Percentiles rank a stretch among this genome's conserved stretches.
Conservation (phyloP, 2,797 vertebrate species). For the Lagocephalus sceleratus region DNA sequence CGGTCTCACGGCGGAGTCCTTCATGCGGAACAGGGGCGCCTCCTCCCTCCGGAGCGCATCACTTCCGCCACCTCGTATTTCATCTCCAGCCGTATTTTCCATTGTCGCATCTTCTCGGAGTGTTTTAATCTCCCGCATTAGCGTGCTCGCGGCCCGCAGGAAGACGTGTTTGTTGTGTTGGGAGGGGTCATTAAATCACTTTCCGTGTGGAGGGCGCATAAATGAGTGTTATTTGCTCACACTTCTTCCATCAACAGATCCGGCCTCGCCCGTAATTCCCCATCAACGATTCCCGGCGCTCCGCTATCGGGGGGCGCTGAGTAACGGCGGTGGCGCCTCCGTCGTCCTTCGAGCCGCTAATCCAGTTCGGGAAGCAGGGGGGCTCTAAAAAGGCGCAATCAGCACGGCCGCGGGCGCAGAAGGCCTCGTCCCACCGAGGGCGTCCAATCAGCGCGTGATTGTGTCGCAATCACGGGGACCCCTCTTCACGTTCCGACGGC, state of each 20-base stretch:
- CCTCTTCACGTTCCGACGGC: neutral
- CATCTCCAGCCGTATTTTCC: constrained; percentile 10
- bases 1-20: constrained; percentile 59
- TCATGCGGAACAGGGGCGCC: constrained; percentile 44
- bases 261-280: constrained; percentile 6
- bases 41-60: constrained; percentile 26
- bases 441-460: constrained; percentile 51
- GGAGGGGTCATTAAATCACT: too few species aligned
- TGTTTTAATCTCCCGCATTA: too few species aligned
- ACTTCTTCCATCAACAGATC: constrained; percentile 17
- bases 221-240: too few species aligned
- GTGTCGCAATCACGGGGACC: constrained; percentile 46
- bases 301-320: constrained; percentile 12
- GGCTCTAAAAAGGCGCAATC: neutral
- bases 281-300: constrained; percentile 15
- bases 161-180: too few species aligned
- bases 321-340: constrained; percentile 14
- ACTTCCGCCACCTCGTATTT: neutral
- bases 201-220: too few species aligned
- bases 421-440: constrained; percentile 12
- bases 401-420: too few species aligned
- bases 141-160: too few species aligned
- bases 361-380: constrained; percentile 6
- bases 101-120: constrained; percentile 12
- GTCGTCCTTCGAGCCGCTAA: constrained; percentile 1